These are phyloP conservation scores for Apodemus speciosus DNA, from an alignment of 2,113 vertebrate genomes.

Conservation along the genomic window DNA sequence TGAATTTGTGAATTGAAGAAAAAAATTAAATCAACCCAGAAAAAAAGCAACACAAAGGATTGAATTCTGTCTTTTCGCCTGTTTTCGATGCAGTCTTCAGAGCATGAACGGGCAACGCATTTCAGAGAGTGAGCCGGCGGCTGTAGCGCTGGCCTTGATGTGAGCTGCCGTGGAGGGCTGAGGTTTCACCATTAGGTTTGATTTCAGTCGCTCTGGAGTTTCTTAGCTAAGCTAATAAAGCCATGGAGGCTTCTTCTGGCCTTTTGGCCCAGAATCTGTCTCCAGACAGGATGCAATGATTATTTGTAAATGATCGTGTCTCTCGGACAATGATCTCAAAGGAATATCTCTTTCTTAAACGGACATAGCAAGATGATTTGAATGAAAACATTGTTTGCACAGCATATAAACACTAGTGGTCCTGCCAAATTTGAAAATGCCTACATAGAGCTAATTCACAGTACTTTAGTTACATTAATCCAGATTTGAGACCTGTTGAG, in stretches of 20 bases:
- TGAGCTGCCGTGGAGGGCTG: not conserved
- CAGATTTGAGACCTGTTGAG: slow-evolving; percentile 71
- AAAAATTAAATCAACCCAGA: not conserved
- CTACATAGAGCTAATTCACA: slow-evolving; percentile 66
- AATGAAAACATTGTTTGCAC: slow-evolving; percentile 75
- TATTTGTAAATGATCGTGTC: slow-evolving; percentile 77
- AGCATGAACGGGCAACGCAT: not conserved
- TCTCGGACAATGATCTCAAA: slow-evolving; percentile 70
- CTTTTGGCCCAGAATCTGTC: slow-evolving; percentile 68
- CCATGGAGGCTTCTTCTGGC: slow-evolving; percentile 33
- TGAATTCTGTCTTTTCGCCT: not conserved
- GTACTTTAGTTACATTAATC: slow-evolving; percentile 68
- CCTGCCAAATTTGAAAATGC: slow-evolving; percentile 39
- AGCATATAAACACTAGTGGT: not conserved
- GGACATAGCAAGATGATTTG: slow-evolving; percentile 70
- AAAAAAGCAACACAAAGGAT: not conserved
- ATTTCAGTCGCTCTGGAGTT: slow-evolving; percentile 72
- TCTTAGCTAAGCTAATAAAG: slow-evolving; percentile 62
- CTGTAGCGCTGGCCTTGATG: not conserved
- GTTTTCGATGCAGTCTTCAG: not conserved
- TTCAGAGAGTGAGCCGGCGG: slow-evolving; percentile 3
- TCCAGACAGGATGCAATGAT: slow-evolving; percentile 67
- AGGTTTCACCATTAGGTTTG: slow-evolving; percentile 62
- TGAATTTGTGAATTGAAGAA: slow-evolving; percentile 8
- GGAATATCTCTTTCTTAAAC: slow-evolving; percentile 72